These are phyloP conservation scores for Guaruba guarouba DNA, from an alignment of 2,113 vertebrate genomes.

Conservation along the genomic window DNA sequence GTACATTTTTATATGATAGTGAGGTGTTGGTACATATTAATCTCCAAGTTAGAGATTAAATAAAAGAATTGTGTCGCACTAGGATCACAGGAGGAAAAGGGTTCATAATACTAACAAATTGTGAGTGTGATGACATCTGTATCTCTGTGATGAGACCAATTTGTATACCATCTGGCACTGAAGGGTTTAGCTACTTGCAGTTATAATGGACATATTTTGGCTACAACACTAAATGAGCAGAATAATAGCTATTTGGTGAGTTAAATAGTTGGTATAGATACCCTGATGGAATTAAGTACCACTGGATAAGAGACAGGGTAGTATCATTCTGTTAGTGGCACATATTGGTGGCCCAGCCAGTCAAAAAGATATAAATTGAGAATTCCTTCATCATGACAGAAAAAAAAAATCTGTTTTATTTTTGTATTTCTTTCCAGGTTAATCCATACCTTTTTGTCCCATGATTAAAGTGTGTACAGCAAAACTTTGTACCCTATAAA, in stretches of 20 bases:
- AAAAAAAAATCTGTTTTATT: background rate
- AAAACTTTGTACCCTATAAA: background rate
- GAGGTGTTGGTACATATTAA: background rate
- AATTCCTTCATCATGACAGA: background rate
- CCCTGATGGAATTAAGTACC: background rate
- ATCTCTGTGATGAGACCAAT: slow-evolving; percentile 43
- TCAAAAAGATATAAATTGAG: background rate
- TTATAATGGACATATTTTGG: slow-evolving; percentile 50
- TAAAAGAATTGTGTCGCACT: background rate
- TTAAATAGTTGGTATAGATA: slow-evolving; percentile 15
- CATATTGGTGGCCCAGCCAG: background rate
- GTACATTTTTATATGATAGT: background rate
- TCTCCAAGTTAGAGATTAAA: background rate
- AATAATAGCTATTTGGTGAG: slow-evolving; percentile 8
- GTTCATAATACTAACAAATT: slow-evolving; percentile 32
- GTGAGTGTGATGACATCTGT: slow-evolving; percentile 17
- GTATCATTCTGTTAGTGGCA: background rate
- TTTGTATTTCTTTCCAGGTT: background rate
- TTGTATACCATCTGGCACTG: slow-evolving; percentile 64
- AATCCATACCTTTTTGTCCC: background rate
- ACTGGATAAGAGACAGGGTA: background rate
- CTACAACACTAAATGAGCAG: slow-evolving; percentile 8
- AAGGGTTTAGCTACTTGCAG: slow-evolving; percentile 45
- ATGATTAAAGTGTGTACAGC: background rate
- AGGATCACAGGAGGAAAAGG: slow-evolving; percentile 8